Conservation (phyloP, 2,888 invertebrate genomes). For the Acronicta leporina region DNA sequence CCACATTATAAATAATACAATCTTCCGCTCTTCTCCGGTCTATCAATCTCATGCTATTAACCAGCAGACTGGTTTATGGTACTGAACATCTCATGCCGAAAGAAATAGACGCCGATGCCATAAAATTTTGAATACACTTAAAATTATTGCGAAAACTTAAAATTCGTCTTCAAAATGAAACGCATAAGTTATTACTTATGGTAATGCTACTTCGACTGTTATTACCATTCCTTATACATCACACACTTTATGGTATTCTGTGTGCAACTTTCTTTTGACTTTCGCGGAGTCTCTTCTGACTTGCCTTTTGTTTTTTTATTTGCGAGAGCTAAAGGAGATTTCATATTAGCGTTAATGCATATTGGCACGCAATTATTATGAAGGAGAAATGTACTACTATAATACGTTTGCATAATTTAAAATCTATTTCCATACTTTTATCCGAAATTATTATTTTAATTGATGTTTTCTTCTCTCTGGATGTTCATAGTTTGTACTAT, state of each 20-base stretch:
- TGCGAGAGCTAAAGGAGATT: background rate
- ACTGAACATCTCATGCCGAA: no score
- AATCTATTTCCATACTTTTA: no score
- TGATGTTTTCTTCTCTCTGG: no score
- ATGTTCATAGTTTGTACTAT: no score
- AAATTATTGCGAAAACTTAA: background rate
- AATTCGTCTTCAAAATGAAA: background rate
- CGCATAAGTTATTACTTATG: constrained; percentile 14
- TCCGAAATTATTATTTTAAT: no score
- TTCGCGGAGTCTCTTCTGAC: constrained; percentile 18
- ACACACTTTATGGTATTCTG: constrained; percentile 11
- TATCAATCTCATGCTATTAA: no score
- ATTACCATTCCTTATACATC: constrained; percentile 18
- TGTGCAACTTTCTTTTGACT: constrained; percentile 46
- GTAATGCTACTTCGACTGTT: constrained; percentile 8
- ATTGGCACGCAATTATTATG: no score
- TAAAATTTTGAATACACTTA: background rate
- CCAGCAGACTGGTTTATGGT: no score
- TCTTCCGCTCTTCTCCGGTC: no score
- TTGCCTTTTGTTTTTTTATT: constrained; percentile 6
- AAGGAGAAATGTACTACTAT: no score
- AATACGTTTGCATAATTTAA: no score
- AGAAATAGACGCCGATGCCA: background rate
- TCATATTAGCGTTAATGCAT: background rate
- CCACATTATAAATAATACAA: no score